phyloP scores from a whole-genome alignment of 2,113 vertebrate genomes.

The Onychostruthus taczanowskii region DNA sequence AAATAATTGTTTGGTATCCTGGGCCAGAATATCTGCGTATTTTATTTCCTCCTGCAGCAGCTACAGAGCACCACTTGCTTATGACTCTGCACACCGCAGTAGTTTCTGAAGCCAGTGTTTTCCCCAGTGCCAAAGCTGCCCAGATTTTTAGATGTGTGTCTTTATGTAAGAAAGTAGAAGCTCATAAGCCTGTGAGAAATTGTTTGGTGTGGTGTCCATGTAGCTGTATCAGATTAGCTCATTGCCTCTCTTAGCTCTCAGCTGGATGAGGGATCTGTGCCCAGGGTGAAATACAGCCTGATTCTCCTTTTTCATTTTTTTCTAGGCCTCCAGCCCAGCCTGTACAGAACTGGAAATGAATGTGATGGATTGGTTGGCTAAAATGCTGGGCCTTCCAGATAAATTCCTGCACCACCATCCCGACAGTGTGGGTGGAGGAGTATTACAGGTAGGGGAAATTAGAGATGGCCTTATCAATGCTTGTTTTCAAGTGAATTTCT shows the following conservation, averaged over 20 bases:
- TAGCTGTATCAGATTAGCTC: background rate
- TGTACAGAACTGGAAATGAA: conserved; percentile 96
- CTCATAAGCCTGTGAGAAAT: background rate
- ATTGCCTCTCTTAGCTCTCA: background rate
- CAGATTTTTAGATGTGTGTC: background rate
- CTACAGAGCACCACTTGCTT: background rate
- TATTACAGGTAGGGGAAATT: conserved; percentile 82
- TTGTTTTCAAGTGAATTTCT: background rate
- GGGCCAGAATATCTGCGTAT: background rate
- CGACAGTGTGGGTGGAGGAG: conserved; percentile 85
- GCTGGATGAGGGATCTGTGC: rapidly evolving
- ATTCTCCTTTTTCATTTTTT: background rate
- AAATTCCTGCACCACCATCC: conserved; percentile 90
- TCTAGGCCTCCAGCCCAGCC: conserved; percentile 92
- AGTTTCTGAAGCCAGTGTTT: background rate
- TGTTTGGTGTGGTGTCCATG: background rate
- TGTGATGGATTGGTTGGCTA: conserved; percentile 96
- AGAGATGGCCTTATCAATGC: background rate
- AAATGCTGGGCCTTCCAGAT: conserved; percentile 90
- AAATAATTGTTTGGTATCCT: background rate
- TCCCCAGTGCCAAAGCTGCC: background rate
- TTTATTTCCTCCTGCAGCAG: background rate
- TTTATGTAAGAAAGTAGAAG: background rate
- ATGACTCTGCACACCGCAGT: background rate
- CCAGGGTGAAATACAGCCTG: background rate